Evolutionary conservation across 2,888 invertebrate genomes (phyloP), one percentile per base, ranked within the genome.

Genomic region (Melanostoma scalare): DNA sequence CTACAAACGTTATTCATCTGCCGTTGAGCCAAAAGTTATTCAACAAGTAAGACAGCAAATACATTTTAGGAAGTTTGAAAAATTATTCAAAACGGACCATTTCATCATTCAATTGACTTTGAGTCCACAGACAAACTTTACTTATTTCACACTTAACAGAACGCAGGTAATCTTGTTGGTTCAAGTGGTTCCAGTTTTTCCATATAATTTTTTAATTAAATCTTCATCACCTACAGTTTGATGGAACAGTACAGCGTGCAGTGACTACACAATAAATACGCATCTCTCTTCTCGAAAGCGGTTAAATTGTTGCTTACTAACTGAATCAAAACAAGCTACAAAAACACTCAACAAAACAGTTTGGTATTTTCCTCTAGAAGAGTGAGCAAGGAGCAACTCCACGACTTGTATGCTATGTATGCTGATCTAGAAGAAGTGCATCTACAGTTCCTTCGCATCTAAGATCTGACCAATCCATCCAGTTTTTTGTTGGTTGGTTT

Each of bases 321-420:
- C 20, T 53, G 69, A 2, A 30, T 44, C 67, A 50, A 40, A 68
- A 76, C 72, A 82, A 73, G 35, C 69, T 52, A 44, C 67, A 60
- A 20, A 20, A 20, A 20, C 20, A 20, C 20, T 20, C 80, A 58
- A 53, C 56, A 46, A 20, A 58, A 46, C 63, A 63, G 73, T 63
- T 63, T 20, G 68, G 67, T 79, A 69, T 58, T 53, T 53, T 58
- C 56, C 40, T 60, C 10, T 31, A 50, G 10, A 31, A 61, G 44
- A 10, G 3, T 20, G 10, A 4, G n/a, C 10, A 46, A 48, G 52
- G 74, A 53, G 60, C 67, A 52, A 55, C 52, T 58, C 74, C 63
- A 55, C 38, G 60, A 76, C 76, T 53, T 81, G 77, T 82, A 82
- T 82, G 77, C 81, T 82, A 77, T 81, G 77, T 82, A 82, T 82